Conservation (phyloP, 92 coral and sea anemone species). For the Umimayanthus chanpuru region DNA sequence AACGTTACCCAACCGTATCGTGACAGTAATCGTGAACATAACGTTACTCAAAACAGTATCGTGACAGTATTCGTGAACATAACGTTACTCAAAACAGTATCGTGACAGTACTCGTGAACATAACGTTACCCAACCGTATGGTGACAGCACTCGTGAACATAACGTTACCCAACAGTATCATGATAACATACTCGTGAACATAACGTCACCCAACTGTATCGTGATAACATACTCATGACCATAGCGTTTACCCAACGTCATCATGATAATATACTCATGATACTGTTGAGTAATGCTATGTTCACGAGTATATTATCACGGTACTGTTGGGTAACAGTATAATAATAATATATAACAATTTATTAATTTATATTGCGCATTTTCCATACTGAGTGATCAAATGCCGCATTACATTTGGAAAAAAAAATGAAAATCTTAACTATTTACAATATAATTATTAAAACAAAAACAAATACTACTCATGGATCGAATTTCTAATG, state of each 20-base stretch:
- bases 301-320: not conserved
- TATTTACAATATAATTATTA: no score
- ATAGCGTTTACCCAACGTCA: not conserved
- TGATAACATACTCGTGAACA: no score
- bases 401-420: no score
- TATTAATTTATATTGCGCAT: no score
- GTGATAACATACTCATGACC: not conserved
- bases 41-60: not conserved
- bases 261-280: no score
- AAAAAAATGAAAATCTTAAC: no score
- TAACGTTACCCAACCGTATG: not conserved
- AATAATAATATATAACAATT: no score
- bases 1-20: conserved; percentile 56
- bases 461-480: no score
- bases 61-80: not conserved
- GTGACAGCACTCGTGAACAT: not conserved
- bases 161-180: no score
- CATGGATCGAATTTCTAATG: no score
- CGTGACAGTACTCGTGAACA: not conserved
- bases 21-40: conserved; percentile 61
- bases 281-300: not conserved
- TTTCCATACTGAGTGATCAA: no score
- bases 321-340: not conserved
- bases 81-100: not conserved
- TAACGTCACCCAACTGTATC: no score